Evolutionary conservation across 2,113 vertebrate genomes (phyloP).

Genomic region (Thomomys bottae): DNA sequence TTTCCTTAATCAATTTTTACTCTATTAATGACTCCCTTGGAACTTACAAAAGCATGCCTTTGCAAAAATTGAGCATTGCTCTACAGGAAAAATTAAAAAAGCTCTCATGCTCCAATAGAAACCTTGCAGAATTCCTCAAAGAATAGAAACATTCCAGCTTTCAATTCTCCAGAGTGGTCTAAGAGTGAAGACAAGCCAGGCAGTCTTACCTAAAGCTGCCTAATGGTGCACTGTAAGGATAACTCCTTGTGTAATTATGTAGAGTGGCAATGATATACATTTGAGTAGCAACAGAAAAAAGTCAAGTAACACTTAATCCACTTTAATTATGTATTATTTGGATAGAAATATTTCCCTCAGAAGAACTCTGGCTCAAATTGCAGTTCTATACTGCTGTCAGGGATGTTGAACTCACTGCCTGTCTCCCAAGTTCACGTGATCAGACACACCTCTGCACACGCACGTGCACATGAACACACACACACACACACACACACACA

Average conservation of each 20-base stretch:
- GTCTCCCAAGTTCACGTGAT: not conserved
- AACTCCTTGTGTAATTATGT: conserved; percentile 33
- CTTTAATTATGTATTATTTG: conserved; percentile 66
- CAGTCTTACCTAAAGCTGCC: not conserved
- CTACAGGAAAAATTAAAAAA: not conserved
- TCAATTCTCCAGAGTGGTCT: not conserved
- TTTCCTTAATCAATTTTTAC: not conserved
- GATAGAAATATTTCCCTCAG: conserved; percentile 52
- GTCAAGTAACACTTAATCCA: conserved; percentile 64
- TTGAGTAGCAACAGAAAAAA: conserved; percentile 65
- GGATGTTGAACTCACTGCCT: not conserved
- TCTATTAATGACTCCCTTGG: not conserved
- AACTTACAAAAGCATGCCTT: not conserved
- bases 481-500: too few relatives aligned
- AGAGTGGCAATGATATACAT: conserved; percentile 8
- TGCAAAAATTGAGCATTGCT: not conserved
- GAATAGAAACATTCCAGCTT: not conserved
- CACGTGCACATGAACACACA: not conserved
- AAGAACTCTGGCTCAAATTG: conserved; percentile 1
- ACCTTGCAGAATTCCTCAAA: not conserved
- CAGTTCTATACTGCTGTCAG: not conserved
- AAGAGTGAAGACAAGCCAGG: not conserved
- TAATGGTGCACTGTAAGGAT: not conserved
- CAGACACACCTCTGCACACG: too few relatives aligned
- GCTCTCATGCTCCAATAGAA: not conserved